Conservation (phyloP, 2,797 vertebrate genomes). For the Malurus leucopterus region DNA sequence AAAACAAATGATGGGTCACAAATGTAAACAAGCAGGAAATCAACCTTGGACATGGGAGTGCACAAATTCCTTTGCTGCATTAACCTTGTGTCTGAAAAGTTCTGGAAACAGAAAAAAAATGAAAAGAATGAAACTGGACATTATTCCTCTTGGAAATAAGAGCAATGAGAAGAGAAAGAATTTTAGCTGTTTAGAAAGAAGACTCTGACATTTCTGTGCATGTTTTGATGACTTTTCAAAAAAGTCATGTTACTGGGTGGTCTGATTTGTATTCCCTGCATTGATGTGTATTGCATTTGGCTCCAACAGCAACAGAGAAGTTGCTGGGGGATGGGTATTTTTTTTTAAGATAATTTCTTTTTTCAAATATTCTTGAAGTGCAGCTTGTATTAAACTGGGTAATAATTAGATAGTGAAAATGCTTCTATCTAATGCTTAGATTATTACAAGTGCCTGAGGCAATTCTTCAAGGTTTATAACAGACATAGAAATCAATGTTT, state of each 20-base stretch:
- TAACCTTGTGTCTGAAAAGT: neutral
- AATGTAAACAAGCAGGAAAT: neutral
- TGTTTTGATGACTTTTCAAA: neutral
- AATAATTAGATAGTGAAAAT: conserved; percentile 31
- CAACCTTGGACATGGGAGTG: neutral
- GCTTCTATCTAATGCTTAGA: conserved; percentile 46
- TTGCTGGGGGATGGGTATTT: neutral
- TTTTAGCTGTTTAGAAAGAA: neutral
- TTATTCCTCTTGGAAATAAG: neutral
- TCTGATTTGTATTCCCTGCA: neutral
- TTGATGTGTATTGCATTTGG: neutral
- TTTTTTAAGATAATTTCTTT: neutral
- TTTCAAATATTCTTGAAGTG: conserved; percentile 8
- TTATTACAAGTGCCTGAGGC: conserved; percentile 45
- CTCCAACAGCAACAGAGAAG: neutral
- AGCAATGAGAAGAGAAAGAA: neutral
- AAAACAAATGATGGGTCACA: neutral
- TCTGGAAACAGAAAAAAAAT: neutral
- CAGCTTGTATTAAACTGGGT: neutral
- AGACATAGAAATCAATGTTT: conserved; percentile 42
- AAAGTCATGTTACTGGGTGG: neutral
- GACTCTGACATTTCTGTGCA: neutral
- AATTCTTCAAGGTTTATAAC: conserved; percentile 39
- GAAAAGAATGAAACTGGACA: neutral
- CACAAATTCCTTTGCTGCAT: neutral